phyloP scores from a whole-genome alignment of 2,113 vertebrate genomes.

The Hyla sarda region DNA sequence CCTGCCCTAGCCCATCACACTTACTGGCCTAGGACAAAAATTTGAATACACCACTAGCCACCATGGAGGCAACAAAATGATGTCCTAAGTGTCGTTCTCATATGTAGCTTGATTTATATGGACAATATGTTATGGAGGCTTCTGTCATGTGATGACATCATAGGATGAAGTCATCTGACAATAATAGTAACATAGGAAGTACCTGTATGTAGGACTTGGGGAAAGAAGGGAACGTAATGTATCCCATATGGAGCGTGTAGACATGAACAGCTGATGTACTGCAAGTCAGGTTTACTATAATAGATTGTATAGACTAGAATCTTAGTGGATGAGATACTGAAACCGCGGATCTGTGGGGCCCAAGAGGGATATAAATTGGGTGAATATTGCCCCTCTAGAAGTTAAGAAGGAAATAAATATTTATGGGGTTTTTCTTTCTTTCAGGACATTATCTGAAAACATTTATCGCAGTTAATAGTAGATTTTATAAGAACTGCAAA shows the following conservation, averaged over 20 bases:
- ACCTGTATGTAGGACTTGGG: not conserved
- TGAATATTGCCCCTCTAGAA: constrained; percentile 24
- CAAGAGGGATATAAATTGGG: constrained; percentile 16
- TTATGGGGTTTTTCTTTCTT: not conserved
- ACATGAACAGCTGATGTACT: not conserved
- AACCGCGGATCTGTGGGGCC: not conserved
- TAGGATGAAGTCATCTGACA: no score
- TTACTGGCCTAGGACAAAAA: no score
- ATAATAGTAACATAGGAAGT: not conserved
- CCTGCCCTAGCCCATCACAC: no score
- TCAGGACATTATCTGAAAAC: not conserved
- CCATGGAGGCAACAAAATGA: not conserved
- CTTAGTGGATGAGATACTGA: constrained; percentile 31
- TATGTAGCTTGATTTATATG: not conserved
- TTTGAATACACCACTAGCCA: no score
- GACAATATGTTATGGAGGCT: not conserved
- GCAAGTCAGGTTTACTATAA: constrained; percentile 12
- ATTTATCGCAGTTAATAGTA: not conserved
- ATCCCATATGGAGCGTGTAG: constrained; percentile 26
- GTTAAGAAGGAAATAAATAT: not conserved
- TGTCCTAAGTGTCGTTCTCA: not conserved
- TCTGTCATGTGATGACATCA: not conserved
- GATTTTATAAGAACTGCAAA: not conserved
- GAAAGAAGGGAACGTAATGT: not conserved
- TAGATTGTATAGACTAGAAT: constrained; percentile 20